These are phyloP conservation scores for Elanus axillaris DNA, from an alignment of 2,113 vertebrate genomes.

Conservation along the genomic window DNA sequence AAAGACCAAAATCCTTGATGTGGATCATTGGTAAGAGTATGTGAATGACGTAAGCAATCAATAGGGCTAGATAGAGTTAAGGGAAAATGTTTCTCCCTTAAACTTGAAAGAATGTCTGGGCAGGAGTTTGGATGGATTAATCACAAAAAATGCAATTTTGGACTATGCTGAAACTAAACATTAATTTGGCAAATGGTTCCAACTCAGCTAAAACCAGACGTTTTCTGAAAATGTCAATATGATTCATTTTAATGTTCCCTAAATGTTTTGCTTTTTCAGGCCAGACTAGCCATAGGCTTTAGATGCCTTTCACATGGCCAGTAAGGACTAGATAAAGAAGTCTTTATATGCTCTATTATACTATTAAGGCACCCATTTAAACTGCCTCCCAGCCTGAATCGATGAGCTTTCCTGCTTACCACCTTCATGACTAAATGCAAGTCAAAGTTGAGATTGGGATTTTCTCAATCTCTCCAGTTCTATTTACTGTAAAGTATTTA, in stretches of 20 bases:
- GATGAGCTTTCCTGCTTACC: not conserved
- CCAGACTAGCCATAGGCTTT: not conserved
- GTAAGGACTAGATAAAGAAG: not conserved
- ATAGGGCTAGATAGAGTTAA: not conserved
- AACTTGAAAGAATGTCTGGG: not conserved
- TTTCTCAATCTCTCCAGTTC: not conserved
- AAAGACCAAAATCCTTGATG: not conserved
- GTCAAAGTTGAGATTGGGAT: not conserved
- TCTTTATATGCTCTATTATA: not conserved
- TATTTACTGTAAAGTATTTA: constrained; percentile 1
- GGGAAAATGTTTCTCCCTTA: not conserved
- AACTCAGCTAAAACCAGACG: not conserved
- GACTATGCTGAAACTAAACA: not conserved
- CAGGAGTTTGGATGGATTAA: not conserved
- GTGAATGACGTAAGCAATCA: not conserved
- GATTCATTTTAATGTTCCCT: not conserved
- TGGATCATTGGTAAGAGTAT: not conserved
- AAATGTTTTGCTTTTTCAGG: not conserved
- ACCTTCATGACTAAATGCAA: not conserved
- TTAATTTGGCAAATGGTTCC: not conserved
- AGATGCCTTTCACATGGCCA: not conserved
- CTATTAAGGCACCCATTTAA: not conserved
- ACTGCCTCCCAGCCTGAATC: not conserved
- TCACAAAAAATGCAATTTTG: not conserved
- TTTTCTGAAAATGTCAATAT: not conserved